A percentile compares a stretch with the other conserved stretches of the same genome.
These are phyloP conservation scores for Teleopsis dalmanni DNA, from an alignment of 1,140 invertebrate genomes.

Conservation along the genomic window DNA sequence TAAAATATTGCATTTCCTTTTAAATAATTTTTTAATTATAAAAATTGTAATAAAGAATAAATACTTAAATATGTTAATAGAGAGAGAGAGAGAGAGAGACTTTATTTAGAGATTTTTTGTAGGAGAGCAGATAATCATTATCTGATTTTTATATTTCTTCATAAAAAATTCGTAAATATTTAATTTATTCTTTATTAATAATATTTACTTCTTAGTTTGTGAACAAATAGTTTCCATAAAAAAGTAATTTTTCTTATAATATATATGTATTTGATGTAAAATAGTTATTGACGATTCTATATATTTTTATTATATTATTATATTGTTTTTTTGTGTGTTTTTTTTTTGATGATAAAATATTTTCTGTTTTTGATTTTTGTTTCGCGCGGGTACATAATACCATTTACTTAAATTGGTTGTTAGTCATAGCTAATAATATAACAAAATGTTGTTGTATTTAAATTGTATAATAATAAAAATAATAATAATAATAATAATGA, in stretches of 20 bases:
- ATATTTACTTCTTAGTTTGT: constrained; percentile 7
- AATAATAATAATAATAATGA: not conserved
- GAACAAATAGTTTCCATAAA: constrained; percentile 9
- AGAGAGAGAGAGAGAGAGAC: constrained; percentile 12
- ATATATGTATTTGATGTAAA: constrained; percentile 7
- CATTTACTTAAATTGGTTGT: constrained; percentile 6
- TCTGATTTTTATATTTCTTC: constrained; percentile 3
- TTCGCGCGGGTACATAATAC: constrained; percentile 8
- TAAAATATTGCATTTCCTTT: constrained; percentile 1
- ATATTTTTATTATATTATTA: constrained; percentile 9
- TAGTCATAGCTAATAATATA: constrained; percentile 14
- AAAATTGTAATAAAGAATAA: constrained; percentile 6
- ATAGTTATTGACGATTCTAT: constrained; percentile 9
- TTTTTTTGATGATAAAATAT: not conserved
- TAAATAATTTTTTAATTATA: constrained; percentile 9
- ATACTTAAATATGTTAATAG: not conserved
- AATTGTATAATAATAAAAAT: not conserved
- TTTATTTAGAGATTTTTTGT: constrained; percentile 2
- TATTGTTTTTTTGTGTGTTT: constrained; percentile 5
- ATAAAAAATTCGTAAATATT: constrained; percentile 8
- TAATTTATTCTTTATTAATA: constrained; percentile 8
- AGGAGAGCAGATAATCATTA: constrained; percentile 11
- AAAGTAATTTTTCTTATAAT: constrained; percentile 10
- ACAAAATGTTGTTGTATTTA: not conserved
- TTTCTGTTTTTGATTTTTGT: constrained; percentile 8